phyloP scores from a whole-genome alignment of 2,113 vertebrate genomes.

The Ardeotis arabs region DNA sequence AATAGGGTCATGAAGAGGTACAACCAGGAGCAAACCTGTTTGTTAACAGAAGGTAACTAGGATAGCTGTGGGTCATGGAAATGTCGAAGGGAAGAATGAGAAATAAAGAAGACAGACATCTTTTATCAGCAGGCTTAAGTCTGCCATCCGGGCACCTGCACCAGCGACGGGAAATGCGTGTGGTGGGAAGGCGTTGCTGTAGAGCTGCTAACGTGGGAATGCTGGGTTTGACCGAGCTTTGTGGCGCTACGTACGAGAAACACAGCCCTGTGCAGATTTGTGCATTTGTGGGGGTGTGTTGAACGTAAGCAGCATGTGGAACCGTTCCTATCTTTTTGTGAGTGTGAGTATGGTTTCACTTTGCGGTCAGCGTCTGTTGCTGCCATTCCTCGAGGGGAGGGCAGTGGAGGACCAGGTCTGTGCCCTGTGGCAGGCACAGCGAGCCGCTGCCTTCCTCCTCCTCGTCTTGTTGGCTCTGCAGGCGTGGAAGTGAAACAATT shows the following conservation, averaged over 20 bases:
- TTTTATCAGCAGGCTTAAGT: not conserved
- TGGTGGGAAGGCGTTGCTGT: not conserved
- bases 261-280: not conserved
- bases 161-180: rapidly evolving
- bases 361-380: not conserved
- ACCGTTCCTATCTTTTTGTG: not conserved
- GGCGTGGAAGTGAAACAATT: not conserved
- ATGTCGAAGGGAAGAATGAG: not conserved
- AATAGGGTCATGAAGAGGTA: not conserved
- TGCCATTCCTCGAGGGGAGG: not conserved
- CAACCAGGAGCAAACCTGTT: not conserved
- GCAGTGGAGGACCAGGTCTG: not conserved
- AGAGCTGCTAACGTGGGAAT: not conserved
- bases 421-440: too few relatives aligned
- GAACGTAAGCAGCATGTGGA: not conserved
- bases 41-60: not conserved
- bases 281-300: not conserved
- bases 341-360: not conserved
- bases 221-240: not conserved
- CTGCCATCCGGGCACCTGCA: not conserved
- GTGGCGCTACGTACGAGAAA: not conserved
- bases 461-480: not conserved
- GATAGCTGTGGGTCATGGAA: not conserved
- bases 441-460: not conserved
- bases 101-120: not conserved